These are phyloP conservation scores for Eulemur rubriventer DNA, from an alignment of 2,797 vertebrate species.

Conservation along the genomic window DNA sequence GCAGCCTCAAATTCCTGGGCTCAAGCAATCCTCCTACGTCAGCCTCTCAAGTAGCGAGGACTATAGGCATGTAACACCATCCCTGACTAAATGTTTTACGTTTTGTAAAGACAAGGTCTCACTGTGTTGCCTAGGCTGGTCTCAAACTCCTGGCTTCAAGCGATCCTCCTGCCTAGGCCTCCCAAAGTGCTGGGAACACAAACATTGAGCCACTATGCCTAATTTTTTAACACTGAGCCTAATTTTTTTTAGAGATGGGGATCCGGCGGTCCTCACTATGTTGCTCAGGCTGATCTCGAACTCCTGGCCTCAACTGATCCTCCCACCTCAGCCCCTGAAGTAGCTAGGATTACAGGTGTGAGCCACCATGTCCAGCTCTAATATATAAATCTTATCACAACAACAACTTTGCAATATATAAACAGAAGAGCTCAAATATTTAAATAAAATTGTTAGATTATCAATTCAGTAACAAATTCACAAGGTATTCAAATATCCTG, in stretches of 20 bases:
- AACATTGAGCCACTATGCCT: background rate
- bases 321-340: too few species aligned
- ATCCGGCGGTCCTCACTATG: too few species aligned
- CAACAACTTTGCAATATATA: background rate
- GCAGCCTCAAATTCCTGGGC: background rate
- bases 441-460: constrained; percentile 19
- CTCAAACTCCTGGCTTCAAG: background rate
- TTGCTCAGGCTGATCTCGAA: background rate
- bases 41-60: background rate
- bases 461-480: constrained; percentile 6
- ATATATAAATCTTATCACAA: background rate
- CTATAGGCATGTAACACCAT: background rate
- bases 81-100: background rate
- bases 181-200: background rate
- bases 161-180: background rate
- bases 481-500: constrained; percentile 3
- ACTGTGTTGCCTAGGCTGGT: background rate
- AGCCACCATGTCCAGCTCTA: background rate
- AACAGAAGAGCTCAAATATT: background rate
- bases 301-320: background rate
- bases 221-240: background rate
- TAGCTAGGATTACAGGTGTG: background rate
- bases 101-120: background rate
- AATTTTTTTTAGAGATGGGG: background rate
- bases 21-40: background rate